Conservation (phyloP, 2,888 invertebrate species). For the Kuschelorhynchus macadamiae region DNA sequence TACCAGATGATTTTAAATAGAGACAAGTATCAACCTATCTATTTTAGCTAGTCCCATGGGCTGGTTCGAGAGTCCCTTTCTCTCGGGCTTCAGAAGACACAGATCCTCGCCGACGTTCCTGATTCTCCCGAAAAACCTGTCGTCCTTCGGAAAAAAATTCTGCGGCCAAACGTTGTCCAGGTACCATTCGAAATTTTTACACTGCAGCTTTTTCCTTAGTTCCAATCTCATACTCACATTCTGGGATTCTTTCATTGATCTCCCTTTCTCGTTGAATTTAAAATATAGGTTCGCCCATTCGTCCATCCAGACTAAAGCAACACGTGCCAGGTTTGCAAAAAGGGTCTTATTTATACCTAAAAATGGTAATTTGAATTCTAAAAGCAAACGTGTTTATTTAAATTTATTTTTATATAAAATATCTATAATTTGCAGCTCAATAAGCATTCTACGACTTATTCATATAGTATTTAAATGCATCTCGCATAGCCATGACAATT, state of each 20-base stretch:
- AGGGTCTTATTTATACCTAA: constrained; percentile 87
- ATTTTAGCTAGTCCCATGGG: constrained; percentile 80
- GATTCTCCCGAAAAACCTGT: constrained; percentile 92
- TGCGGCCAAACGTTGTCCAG: constrained; percentile 96
- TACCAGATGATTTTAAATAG: too few species aligned
- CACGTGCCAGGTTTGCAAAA: constrained; percentile 91
- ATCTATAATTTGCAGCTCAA: too few species aligned
- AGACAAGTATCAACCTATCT: too few species aligned
- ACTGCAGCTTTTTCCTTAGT: constrained; percentile 76
- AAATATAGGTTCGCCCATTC: constrained; percentile 95
- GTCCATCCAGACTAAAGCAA: constrained; percentile 98
- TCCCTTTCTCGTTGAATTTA: constrained; percentile 83
- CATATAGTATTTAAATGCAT: too few species aligned
- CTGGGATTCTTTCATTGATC: constrained; percentile 73
- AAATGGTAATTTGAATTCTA: too few species aligned
- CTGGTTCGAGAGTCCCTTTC: constrained; percentile 74
- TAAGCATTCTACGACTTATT: too few species aligned
- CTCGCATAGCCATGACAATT: too few species aligned
- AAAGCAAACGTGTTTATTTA: too few species aligned
- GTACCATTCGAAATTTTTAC: constrained; percentile 95
- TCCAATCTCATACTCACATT: constrained; percentile 75
- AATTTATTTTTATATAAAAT: too few species aligned
- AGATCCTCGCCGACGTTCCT: constrained; percentile 67
- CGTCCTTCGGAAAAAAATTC: constrained; percentile 92
- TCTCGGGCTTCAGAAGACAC: constrained; percentile 78